Conservation (phyloP, 2,888 invertebrate genomes). For the Aphidius colemani region DNA sequence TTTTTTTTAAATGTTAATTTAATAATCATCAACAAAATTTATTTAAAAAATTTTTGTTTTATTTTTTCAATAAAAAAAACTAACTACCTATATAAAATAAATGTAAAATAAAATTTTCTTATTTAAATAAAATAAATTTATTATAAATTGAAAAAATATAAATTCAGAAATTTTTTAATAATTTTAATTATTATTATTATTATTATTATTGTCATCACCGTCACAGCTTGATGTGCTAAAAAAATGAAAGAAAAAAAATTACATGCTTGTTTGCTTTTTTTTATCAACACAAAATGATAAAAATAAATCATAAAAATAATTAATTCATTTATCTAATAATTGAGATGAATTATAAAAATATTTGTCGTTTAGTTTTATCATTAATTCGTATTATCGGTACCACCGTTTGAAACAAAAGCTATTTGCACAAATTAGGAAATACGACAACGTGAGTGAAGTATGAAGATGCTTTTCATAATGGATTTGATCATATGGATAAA, state of each 20-base stretch:
- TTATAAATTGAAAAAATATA: too few species aligned
- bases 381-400: conserved; percentile 23
- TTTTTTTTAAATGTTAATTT: conserved; percentile 2
- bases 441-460: conserved; percentile 52
- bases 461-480: conserved; percentile 25
- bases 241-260: background rate
- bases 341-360: background rate
- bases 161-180: too few species aligned
- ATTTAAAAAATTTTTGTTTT: background rate
- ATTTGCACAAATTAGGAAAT: conserved; percentile 53
- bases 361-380: background rate
- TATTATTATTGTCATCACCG: too few species aligned
- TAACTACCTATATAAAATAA: background rate
- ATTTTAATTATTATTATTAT: too few species aligned
- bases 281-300: background rate
- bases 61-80: background rate
- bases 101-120: background rate
- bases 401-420: conserved; percentile 39
- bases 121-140: too few species aligned
- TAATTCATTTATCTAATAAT: background rate
- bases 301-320: background rate
- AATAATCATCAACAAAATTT: background rate
- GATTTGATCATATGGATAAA: conserved; percentile 17
- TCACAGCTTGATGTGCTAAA: too few species aligned
- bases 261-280: background rate